phyloP scores from a whole-genome alignment of 2,888 invertebrate species.

The Ptilodon capucinus region DNA sequence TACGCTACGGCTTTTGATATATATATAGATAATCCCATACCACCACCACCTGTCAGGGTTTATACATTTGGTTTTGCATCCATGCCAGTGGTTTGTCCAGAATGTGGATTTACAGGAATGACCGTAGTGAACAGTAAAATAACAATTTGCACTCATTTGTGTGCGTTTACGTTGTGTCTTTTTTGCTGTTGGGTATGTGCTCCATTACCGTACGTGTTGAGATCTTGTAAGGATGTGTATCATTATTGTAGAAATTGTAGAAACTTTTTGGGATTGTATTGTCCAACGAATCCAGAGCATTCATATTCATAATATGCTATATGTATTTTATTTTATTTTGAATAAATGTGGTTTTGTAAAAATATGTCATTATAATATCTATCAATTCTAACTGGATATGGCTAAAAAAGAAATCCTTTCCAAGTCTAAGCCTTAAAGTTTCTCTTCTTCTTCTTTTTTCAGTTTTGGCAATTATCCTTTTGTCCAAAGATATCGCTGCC shows the following conservation, averaged over 20 bases:
- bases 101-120: constrained; percentile 68
- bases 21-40: constrained; percentile 59
- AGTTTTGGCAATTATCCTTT: no score
- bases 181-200: constrained; percentile 75
- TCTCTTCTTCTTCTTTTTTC: no score
- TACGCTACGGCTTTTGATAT: constrained; percentile 73
- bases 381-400: no score
- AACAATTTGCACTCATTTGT: constrained; percentile 70
- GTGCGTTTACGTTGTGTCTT: constrained; percentile 64
- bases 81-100: constrained; percentile 61
- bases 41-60: constrained; percentile 50
- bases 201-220: constrained; percentile 67
- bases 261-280: constrained; percentile 67
- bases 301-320: constrained; percentile 1
- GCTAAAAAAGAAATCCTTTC: no score
- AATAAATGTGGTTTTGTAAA: background rate
- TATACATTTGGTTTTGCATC: constrained; percentile 64
- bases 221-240: constrained; percentile 75
- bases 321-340: background rate
- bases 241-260: constrained; percentile 75
- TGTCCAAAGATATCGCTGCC: no score
- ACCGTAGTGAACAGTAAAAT: constrained; percentile 57
- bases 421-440: no score
- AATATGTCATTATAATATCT: no score
- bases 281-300: constrained; percentile 64